Base-by-base conservation (phyloP, 2,113 vertebrate species). In the Capra hircus region DNA sequence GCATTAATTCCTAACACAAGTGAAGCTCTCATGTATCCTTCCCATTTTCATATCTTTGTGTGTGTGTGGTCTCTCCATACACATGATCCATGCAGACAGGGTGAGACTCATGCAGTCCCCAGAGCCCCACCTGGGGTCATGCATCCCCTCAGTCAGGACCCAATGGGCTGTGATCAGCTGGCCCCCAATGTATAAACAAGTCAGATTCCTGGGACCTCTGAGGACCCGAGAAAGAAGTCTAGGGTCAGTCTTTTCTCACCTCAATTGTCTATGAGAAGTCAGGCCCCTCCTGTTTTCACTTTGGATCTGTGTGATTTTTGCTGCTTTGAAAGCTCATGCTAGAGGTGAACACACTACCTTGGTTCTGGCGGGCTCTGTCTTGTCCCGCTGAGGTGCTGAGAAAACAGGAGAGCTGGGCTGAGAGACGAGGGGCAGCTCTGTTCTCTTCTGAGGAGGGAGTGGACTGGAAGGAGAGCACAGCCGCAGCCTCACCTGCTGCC, bases 401-500 rank as follows among this genome's bases (percentile, higher is more conserved):
- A 36, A 67, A 21, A 67, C 16, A 21, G 30, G 8, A 21, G 33
- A 67, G 17, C 64, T 36, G 64, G 64, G 64, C 33, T 67, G 33
- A 2, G 1, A 67, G 64, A 67, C 0, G 16, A 2, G 64, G 33
- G 33, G 64, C 64, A 36, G 64, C 33, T 21, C 64, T 36, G 17
- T 21, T 21, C 64, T 67, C 33, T 67, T 67, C 2, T 0, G 17
- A 19, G 17, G 33, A 67, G 17, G 36, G 33, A 36, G 16, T 67
- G 0, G 33, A 5, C 2, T 0, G 16, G 64, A 36, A 67, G 64
- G 64, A 36, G 33, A 21, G 1, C 64, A 67, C 1, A 36, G 33
- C 64, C 0, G 1, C 33, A 36, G 0, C 17, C 33, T 36, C 64
- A 21, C 33, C 62, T 67, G 33, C 16, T 67, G 62, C 62, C 62